Evolutionary conservation across 2,888 invertebrate species (phyloP).

Genomic region (Heliconius sara): DNA sequence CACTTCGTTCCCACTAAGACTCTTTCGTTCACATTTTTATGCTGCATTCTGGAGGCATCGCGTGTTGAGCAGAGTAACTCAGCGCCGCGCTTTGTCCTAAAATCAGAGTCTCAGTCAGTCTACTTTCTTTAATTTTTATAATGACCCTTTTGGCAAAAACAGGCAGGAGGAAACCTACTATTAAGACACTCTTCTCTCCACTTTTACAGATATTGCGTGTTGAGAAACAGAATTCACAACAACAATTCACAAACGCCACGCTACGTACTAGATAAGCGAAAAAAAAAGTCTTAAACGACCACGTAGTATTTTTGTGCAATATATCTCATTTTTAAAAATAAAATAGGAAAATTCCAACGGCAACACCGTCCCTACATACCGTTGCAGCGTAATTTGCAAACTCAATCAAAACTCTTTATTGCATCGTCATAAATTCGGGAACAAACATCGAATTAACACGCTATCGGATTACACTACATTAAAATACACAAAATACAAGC

Average conservation of each 20-base stretch:
- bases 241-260: no score
- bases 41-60: background rate
- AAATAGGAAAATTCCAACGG: conserved; percentile 5
- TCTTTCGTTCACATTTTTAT: background rate
- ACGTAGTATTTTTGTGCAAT: background rate
- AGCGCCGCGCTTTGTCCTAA: background rate
- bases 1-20: background rate
- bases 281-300: no score
- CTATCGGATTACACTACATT: conserved; percentile 41
- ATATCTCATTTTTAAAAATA: background rate
- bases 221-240: no score
- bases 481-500: conserved; percentile 39
- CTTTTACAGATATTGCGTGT: no score
- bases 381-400: conserved; percentile 25
- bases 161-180: no score
- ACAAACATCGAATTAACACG: conserved; percentile 45
- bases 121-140: no score
- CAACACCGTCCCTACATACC: background rate
- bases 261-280: no score
- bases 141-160: no score
- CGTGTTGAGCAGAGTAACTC: background rate
- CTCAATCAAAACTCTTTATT: conserved; percentile 44
- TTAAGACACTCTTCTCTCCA: no score
- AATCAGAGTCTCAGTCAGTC: background rate
- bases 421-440: conserved; percentile 40